Evolutionary conservation across 1,140 invertebrate species (phyloP).

Genomic region (Drosophila funebris): DNA sequence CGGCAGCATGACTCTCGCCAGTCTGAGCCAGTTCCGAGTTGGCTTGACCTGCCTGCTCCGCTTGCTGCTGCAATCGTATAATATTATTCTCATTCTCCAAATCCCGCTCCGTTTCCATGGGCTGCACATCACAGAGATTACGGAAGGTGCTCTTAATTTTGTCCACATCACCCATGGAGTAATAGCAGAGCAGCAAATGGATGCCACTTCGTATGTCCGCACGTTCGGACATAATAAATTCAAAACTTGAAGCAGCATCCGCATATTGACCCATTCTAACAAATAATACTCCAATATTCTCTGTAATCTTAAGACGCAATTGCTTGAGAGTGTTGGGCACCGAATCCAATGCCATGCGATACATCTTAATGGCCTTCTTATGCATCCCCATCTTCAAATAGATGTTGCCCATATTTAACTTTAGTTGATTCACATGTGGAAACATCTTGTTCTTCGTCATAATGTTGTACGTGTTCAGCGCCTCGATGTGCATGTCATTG

Average conservation of each 20-base stretch:
- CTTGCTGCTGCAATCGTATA: constrained; percentile 71
- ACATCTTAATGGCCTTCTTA: constrained; percentile 98
- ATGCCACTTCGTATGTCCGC: constrained; percentile 95
- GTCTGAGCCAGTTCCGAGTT: constrained; percentile 34
- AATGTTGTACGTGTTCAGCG: constrained; percentile 96
- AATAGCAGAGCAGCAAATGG: constrained; percentile 96
- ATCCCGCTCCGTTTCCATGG: constrained; percentile 92
- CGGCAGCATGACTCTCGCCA: constrained; percentile 25
- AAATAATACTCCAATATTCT: constrained; percentile 98
- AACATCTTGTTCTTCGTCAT: constrained; percentile 94
- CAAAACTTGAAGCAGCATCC: constrained; percentile 97
- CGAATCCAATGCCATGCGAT: constrained; percentile 98
- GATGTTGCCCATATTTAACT: constrained; percentile 99
- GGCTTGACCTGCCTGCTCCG: constrained; percentile 30
- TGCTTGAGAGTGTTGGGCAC: constrained; percentile 96
- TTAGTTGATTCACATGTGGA: constrained; percentile 94
- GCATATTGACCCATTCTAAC: constrained; percentile 98
- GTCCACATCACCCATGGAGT: constrained; percentile 95
- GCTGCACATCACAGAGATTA: constrained; percentile 94
- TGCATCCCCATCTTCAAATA: constrained; percentile 97
- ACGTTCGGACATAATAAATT: constrained; percentile 98
- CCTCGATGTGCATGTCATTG: constrained; percentile 98
- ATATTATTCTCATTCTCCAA: constrained; percentile 86
- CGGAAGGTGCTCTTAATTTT: constrained; percentile 97
- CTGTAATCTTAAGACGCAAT: constrained; percentile 97